Evolutionary conservation across 2,113 vertebrate species (phyloP).

Genomic region (Petromus typicus): DNA sequence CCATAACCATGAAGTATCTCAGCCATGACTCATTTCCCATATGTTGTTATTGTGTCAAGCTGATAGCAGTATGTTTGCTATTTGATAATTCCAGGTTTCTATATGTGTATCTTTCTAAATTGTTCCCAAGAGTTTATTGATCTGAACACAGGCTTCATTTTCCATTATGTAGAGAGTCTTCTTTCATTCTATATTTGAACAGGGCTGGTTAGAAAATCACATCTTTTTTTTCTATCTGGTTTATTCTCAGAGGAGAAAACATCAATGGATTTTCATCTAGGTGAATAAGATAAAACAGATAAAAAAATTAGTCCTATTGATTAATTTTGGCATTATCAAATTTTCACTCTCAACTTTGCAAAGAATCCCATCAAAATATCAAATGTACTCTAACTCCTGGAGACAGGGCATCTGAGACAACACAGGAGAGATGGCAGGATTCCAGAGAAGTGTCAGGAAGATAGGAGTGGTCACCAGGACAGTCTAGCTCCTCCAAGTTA

Average conservation of each 20-base stretch:
- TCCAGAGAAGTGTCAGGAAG: not conserved
- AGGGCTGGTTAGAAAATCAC: not conserved
- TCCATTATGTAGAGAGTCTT: not conserved
- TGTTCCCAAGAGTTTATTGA: not conserved
- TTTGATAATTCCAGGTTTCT: not conserved
- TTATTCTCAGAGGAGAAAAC: slow-evolving; percentile 52
- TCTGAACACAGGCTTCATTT: not conserved
- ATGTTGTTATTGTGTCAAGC: slow-evolving; percentile 23
- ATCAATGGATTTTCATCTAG: not conserved
- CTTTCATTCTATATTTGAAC: not conserved
- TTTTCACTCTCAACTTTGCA: not conserved
- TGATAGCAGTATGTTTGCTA: not conserved
- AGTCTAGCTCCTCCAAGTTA: not conserved
- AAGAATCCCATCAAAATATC: not conserved
- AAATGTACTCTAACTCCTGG: not conserved
- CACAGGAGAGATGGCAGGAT: not conserved
- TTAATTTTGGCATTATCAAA: not conserved
- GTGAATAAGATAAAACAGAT: not conserved
- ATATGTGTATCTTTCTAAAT: not conserved
- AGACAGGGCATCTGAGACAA: not conserved
- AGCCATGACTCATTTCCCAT: not conserved
- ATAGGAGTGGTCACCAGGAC: not conserved
- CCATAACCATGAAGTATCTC: not conserved
- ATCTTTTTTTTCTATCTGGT: not conserved
- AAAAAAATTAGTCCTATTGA: not conserved